Evolutionary conservation across 2,888 invertebrate species (phyloP), one percentile per base, ranked within the genome.

Genomic region (Tenthredo notha): DNA sequence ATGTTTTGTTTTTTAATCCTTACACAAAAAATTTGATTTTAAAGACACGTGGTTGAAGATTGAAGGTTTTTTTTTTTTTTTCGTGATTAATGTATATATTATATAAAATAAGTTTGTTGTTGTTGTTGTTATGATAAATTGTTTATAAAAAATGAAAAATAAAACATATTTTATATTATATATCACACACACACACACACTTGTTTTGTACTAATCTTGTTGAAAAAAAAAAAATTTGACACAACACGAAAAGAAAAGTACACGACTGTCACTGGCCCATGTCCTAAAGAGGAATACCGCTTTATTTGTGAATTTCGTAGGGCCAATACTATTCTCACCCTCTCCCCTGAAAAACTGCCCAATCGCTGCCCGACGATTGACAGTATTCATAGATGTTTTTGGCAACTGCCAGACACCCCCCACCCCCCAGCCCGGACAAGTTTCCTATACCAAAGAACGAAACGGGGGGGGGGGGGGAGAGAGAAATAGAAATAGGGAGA

Each of bases 301-400:
- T 87, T 88, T 88, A 88, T 89, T 90, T 88, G 88, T 87, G 87
- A 85, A 86, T 78, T 85, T 85, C 67, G 65, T 47, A 83, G 88
- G 90, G 89, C 89, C 87, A 89, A 86, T 37, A 50, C 80, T 40
- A 47, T 70, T 70, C 83, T 47, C 88, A 89, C 89, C 90, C 91
- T 88, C 88, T 70, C 84, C 84, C 80, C 50, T 43, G 18, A 67
- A 83, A 80, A 83, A 83, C 83, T 83, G 86, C 15, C 86, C 85
- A 86, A 87, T 87, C 88, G 47, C 84, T 43, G 84, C 84, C 84
- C 87, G 70, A 77, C 86, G 83, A 82, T 86, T 85, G 86, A 86
- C 88, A 84, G 83, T 83, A 83, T 83, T 83, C 83, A 83, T 83
- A 83, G 85, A 86, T 84, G 75, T 85, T 65, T 85, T 78, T 85